These are phyloP conservation scores for Drosophila yooni DNA, from an alignment of 2,888 invertebrate genomes.

Conservation along the genomic window DNA sequence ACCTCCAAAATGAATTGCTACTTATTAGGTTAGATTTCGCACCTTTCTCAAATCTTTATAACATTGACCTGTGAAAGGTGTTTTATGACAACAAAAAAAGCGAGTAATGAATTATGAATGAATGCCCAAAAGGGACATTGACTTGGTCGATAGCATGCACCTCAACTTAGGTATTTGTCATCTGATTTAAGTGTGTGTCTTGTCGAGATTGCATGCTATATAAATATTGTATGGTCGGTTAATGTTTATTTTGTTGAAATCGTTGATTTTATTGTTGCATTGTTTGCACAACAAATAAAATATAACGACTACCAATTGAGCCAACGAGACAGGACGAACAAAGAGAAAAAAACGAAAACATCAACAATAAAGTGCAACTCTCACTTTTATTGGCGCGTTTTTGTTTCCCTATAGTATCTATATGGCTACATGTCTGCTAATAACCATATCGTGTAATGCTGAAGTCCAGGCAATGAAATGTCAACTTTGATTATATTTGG, in stretches of 20 bases:
- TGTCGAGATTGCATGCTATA: constrained; percentile 21
- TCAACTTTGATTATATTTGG: constrained; percentile 67
- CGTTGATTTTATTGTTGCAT: not conserved
- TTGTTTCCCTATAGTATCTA: constrained; percentile 11
- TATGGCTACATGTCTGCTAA: constrained; percentile 17
- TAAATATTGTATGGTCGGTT: constrained; percentile 14
- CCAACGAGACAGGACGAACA: constrained; percentile 7
- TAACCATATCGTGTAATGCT: constrained; percentile 45
- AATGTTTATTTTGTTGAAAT: constrained; percentile 6
- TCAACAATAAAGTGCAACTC: constrained; percentile 30
- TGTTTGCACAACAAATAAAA: constrained; percentile 48
- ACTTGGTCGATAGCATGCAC: constrained; percentile 5
- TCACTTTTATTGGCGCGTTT: constrained; percentile 41
- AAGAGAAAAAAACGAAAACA: not conserved
- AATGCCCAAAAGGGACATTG: constrained; percentile 22
- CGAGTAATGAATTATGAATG: constrained; percentile 27
- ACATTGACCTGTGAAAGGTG: constrained; percentile 9
- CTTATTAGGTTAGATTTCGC: not conserved
- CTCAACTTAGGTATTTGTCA: not conserved
- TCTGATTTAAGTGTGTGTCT: constrained; percentile 27
- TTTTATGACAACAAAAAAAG: not conserved
- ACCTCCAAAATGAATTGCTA: not conserved
- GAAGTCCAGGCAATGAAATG: constrained; percentile 65
- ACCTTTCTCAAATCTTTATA: not conserved
- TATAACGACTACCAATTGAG: constrained; percentile 32